A percentile compares a stretch with the other conserved stretches of the same genome.
phyloP scores from a whole-genome alignment of 2,888 invertebrate genomes.

The Cataglyphis altisquamis region DNA sequence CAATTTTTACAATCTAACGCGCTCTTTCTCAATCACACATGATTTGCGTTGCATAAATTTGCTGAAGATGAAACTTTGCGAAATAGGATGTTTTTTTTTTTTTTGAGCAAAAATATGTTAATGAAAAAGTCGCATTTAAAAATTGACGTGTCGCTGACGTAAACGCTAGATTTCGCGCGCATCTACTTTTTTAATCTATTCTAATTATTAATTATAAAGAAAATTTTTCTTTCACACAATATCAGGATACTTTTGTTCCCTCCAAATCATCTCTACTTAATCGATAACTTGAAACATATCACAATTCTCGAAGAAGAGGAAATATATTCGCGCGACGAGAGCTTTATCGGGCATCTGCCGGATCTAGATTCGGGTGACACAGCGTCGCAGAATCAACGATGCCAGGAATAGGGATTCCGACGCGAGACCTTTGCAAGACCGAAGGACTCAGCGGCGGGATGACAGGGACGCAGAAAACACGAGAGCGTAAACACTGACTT shows the following conservation, averaged over 20 bases:
- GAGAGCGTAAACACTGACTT: constrained; percentile 74
- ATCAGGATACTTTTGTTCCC: background rate
- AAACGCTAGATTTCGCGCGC: background rate
- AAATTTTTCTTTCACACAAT: background rate
- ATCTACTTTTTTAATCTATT: background rate
- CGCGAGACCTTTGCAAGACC: constrained; percentile 17
- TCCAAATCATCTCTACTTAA: background rate
- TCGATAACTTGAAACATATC: constrained; percentile 37
- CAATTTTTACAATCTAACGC: constrained; percentile 22
- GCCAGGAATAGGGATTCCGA: constrained; percentile 39
- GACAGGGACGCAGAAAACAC: constrained; percentile 55
- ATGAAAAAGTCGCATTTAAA: background rate
- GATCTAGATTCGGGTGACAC: constrained; percentile 44
- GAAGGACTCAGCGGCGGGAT: constrained; percentile 40
- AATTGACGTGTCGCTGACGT: background rate
- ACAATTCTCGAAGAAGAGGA: constrained; percentile 8
- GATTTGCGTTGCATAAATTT: background rate
- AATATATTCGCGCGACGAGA: constrained; percentile 6
- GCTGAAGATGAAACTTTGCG: background rate
- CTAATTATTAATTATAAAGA: background rate
- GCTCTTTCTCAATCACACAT: background rate
- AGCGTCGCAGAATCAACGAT: constrained; percentile 43
- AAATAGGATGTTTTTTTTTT: background rate
- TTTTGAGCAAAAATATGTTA: background rate
- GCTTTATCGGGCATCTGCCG: constrained; percentile 43